These are phyloP conservation scores for Dysmachus trigonus DNA, from an alignment of 2,888 invertebrate species.

Conservation along the genomic window DNA sequence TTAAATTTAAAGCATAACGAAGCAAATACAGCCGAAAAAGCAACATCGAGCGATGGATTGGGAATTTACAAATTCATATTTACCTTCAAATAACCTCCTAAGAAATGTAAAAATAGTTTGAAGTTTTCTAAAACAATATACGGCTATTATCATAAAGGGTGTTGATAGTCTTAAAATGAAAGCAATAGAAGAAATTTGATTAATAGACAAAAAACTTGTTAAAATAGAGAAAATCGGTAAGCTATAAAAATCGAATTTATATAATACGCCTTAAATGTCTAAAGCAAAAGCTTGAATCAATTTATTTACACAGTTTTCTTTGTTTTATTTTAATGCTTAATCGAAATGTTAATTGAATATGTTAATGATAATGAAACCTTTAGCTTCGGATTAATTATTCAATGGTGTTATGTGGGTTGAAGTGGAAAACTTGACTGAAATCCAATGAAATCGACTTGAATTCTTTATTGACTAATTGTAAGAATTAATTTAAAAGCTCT, in stretches of 20 bases:
- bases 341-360: background rate
- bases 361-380: background rate
- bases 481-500: no score
- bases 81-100: slow-evolving; percentile 14
- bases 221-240: background rate
- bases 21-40: background rate
- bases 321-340: background rate
- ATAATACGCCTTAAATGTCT: background rate
- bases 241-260: background rate
- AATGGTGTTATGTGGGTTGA: background rate
- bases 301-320: background rate
- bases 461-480: no score
- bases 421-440: background rate
- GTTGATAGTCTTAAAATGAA: background rate
- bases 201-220: background rate
- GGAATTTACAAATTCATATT: background rate
- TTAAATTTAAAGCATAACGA: background rate
- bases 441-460: no score
- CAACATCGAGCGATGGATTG: background rate
- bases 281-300: background rate
- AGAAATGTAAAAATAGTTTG: slow-evolving; percentile 4
- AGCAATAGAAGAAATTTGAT: background rate
- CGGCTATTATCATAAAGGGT: background rate
- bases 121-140: slow-evolving; percentile 19
- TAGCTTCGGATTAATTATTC: background rate